Conservation (phyloP, 2,888 invertebrate species). For the Saturnia japonica region DNA sequence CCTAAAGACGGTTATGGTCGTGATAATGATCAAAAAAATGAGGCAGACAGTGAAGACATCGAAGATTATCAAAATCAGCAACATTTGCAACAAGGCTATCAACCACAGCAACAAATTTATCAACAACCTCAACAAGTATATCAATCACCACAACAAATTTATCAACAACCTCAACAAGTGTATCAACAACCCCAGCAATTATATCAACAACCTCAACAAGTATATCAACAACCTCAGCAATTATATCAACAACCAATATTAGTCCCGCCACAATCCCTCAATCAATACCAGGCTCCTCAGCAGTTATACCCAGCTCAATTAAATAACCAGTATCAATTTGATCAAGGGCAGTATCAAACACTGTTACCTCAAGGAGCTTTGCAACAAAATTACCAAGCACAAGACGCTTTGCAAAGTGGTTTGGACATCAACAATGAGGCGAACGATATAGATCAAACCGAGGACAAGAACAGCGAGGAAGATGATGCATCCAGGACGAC, state of each 20-base stretch:
- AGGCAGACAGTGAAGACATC: slow-evolving; percentile 10
- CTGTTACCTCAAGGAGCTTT: slow-evolving; percentile 24
- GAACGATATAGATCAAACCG: slow-evolving; percentile 58
- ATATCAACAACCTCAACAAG: slow-evolving; percentile 27
- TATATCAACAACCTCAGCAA: slow-evolving; percentile 27
- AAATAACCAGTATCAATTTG: slow-evolving; percentile 26
- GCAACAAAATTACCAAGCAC: slow-evolving; percentile 40
- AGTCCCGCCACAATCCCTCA: slow-evolving; percentile 26
- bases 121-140: slow-evolving; percentile 31
- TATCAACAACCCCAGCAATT: slow-evolving; percentile 27
- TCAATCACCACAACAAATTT: slow-evolving; percentile 24
- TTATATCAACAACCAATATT: slow-evolving; percentile 32
- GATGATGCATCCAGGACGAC: slow-evolving; percentile 55
- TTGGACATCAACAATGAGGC: slow-evolving; percentile 66
- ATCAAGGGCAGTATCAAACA: slow-evolving; percentile 29
- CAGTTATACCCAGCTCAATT: slow-evolving; percentile 28
- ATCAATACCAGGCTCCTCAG: slow-evolving; percentile 29
- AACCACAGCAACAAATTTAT: slow-evolving; percentile 25
- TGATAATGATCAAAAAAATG: slow-evolving; percentile 17
- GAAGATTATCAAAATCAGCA: slow-evolving; percentile 13
- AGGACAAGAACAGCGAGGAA: slow-evolving; percentile 47
- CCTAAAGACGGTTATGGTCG: slow-evolving; percentile 25
- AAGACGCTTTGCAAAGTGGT: slow-evolving; percentile 63
- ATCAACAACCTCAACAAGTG: slow-evolving; percentile 27
- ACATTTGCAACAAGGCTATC: slow-evolving; percentile 25